These are phyloP conservation scores for Epizoanthus ramosus DNA, from an alignment of 92 coral and sea anemone species.

Conservation along the genomic window DNA sequence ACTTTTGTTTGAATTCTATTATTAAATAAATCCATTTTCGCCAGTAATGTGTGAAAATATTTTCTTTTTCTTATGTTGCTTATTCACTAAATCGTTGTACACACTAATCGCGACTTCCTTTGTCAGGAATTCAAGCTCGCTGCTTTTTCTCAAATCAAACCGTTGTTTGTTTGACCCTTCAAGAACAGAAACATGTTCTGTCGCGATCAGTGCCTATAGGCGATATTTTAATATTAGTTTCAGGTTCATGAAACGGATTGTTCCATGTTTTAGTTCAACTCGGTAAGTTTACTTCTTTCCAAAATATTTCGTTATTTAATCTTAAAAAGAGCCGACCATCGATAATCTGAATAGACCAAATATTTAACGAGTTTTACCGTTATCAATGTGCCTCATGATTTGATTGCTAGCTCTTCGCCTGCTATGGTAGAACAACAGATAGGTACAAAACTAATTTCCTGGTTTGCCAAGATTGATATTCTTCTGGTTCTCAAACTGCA, in stretches of 20 bases:
- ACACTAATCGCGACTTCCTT: background rate
- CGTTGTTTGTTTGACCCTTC: slow-evolving; percentile 26
- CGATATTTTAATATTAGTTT: slow-evolving; percentile 4
- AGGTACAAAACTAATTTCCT: no score
- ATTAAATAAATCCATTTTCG: background rate
- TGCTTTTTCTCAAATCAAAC: slow-evolving; percentile 8
- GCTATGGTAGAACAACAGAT: no score
- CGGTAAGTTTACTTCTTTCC: background rate
- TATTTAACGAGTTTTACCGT: no score
- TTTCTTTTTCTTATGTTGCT: slow-evolving; percentile 20
- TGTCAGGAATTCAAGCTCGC: background rate
- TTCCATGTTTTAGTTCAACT: background rate
- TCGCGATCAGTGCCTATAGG: background rate
- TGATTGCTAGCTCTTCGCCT: no score
- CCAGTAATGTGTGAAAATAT: slow-evolving; percentile 27
- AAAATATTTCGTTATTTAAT: no score
- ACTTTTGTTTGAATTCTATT: slow-evolving; percentile 5
- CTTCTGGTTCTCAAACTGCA: no score
- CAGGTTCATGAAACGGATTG: background rate
- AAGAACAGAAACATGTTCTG: background rate
- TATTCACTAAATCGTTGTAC: background rate
- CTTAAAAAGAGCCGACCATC: no score
- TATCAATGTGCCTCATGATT: no score
- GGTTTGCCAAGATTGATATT: no score
- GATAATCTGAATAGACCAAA: no score